These are phyloP conservation scores for Phoxinus dragarum DNA, from an alignment of 2,797 vertebrate genomes.

Conservation along the genomic window DNA sequence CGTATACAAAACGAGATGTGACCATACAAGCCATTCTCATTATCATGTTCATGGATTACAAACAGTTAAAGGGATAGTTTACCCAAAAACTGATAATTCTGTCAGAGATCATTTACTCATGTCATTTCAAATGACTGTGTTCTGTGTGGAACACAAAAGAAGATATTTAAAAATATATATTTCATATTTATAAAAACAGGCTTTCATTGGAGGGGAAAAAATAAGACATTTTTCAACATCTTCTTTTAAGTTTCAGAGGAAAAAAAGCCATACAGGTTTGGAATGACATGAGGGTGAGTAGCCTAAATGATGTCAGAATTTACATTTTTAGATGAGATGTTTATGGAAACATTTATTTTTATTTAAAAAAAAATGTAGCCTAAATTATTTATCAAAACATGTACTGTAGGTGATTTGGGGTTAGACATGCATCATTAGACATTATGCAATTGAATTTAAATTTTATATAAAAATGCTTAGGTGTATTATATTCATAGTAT, in stretches of 20 bases:
- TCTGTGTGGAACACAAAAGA: background rate
- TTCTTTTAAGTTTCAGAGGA: background rate
- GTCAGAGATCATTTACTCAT: background rate
- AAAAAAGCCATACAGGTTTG: background rate
- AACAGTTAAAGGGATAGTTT: background rate
- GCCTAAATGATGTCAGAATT: background rate
- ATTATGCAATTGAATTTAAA: background rate
- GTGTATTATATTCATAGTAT: background rate
- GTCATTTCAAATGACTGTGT: background rate
- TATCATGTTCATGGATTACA: background rate
- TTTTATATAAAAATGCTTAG: background rate
- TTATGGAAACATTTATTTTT: background rate
- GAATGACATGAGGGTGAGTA: background rate
- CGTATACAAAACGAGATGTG: background rate
- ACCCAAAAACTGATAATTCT: background rate
- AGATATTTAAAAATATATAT: background rate
- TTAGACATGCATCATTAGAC: background rate
- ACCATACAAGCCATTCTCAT: background rate
- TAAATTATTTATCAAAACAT: background rate
- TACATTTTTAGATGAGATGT: background rate
- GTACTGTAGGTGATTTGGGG: background rate
- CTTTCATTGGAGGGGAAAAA: background rate
- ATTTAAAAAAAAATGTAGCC: background rate
- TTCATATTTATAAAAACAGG: no score
- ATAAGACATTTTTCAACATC: background rate